Evolutionary conservation across 2,113 vertebrate genomes (phyloP).

Genomic region (Carlito syrichta): DNA sequence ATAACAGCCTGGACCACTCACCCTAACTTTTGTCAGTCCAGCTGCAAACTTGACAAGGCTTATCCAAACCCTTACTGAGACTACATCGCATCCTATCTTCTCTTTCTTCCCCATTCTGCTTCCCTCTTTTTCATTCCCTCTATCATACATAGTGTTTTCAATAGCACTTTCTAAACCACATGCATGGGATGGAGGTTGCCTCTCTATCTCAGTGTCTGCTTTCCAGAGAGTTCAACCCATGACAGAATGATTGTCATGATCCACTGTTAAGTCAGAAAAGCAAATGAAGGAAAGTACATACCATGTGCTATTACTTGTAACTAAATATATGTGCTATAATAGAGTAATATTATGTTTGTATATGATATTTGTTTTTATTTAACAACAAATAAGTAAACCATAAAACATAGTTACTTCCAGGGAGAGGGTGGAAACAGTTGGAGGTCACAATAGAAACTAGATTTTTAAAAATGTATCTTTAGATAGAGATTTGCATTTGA

Average conservation of each 20-base stretch:
- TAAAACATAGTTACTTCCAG: background rate
- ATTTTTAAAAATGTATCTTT: background rate
- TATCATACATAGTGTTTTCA: background rate
- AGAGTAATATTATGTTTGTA: background rate
- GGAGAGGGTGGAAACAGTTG: background rate
- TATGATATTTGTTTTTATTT: background rate
- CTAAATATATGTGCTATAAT: too few relatives aligned
- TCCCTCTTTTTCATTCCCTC: background rate
- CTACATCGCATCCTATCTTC: background rate
- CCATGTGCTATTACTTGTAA: background rate
- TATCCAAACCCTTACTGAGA: background rate
- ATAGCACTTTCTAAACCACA: background rate
- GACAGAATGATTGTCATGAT: background rate
- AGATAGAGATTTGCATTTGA: background rate
- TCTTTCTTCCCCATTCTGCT: background rate
- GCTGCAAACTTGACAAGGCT: background rate
- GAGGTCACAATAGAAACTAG: background rate
- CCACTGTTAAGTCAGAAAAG: background rate
- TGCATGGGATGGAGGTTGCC: background rate
- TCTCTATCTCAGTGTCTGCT: background rate
- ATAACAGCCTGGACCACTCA: background rate
- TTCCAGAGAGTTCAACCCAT: background rate
- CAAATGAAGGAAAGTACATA: background rate
- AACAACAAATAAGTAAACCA: background rate
- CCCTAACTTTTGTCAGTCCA: background rate